A percentile compares a stretch with the other conserved stretches of the same genome.
phyloP scores from a whole-genome alignment of 2,797 vertebrate genomes.

The Hylomyscus alleni region DNA sequence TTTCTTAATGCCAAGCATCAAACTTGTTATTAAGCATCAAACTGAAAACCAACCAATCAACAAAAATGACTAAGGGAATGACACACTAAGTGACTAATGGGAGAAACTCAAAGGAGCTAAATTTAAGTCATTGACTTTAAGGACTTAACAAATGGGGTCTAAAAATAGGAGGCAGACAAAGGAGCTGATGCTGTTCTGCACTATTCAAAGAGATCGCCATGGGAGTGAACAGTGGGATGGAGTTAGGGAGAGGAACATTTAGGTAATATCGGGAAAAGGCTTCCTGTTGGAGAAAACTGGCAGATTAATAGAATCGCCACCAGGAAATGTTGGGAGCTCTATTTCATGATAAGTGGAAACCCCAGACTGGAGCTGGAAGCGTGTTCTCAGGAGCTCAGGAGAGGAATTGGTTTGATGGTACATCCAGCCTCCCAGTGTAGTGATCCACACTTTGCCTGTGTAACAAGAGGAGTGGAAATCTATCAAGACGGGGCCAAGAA shows the following conservation, averaged over 20 bases:
- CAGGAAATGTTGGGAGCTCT: constrained; percentile 16
- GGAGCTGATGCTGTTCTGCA: constrained; percentile 19
- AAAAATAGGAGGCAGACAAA: constrained; percentile 71
- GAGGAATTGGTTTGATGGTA: not conserved
- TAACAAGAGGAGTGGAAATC: not conserved
- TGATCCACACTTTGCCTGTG: too few relatives aligned
- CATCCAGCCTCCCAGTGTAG: not conserved
- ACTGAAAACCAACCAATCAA: constrained; percentile 64
- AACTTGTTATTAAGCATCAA: not conserved
- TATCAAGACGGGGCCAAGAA: not conserved
- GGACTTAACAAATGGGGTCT: constrained; percentile 47
- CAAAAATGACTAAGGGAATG: constrained; percentile 69
- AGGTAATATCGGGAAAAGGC: constrained; percentile 24
- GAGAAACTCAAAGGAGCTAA: constrained; percentile 69
- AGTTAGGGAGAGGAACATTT: constrained; percentile 71
- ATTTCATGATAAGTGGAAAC: not conserved
- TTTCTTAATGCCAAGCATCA: constrained; percentile 18
- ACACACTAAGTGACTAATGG: constrained; percentile 71
- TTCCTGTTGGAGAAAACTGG: constrained; percentile 65
- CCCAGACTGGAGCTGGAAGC: not conserved
- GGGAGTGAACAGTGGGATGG: constrained; percentile 47
- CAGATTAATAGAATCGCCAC: not conserved
- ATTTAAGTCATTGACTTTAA: constrained; percentile 72
- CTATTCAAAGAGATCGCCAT: constrained; percentile 14
- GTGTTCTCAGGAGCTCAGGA: not conserved